Percentiles rank a stretch among this genome's conserved stretches.
Evolutionary conservation across 2,888 invertebrate species (phyloP).

Genomic region (Pantelozetes paolii): DNA sequence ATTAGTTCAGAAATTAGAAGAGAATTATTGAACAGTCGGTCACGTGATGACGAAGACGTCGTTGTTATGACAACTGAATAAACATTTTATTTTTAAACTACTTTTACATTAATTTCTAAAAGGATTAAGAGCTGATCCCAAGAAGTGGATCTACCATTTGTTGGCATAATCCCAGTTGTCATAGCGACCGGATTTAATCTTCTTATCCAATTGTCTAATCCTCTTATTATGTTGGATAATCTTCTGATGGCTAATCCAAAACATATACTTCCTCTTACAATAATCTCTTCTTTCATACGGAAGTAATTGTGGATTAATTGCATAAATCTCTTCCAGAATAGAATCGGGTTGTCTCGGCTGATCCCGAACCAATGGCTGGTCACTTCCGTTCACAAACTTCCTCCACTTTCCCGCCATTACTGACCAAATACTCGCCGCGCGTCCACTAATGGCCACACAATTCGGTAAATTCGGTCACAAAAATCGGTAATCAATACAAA

Average conservation of each 20-base stretch:
- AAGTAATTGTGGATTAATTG: not conserved
- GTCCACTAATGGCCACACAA: too few species aligned
- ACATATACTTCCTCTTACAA: not conserved
- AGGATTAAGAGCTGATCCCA: too few species aligned
- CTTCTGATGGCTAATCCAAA: not conserved
- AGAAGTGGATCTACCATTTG: not conserved
- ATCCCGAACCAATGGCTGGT: not conserved
- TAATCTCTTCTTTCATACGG: not conserved
- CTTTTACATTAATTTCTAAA: too few species aligned
- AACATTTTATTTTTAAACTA: too few species aligned
- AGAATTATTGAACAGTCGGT: conserved; percentile 75
- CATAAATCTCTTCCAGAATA: conserved; percentile 3
- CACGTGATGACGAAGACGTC: conserved; percentile 63
- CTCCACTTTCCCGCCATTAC: not conserved
- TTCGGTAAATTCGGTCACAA: too few species aligned
- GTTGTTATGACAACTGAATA: too few species aligned
- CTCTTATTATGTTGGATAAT: conserved; percentile 14
- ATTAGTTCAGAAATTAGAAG: conserved; percentile 79
- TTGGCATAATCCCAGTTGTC: conserved; percentile 27
- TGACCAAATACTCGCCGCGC: not conserved
- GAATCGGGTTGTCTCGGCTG: not conserved
- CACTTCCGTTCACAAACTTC: not conserved
- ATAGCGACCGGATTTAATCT: conserved; percentile 10
- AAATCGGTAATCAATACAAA: too few species aligned
- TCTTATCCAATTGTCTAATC: conserved; percentile 6